Evolutionary conservation across 2,888 invertebrate genomes (phyloP), one percentile per base, ranked within the genome.

Genomic region (Nomada ruficornis): DNA sequence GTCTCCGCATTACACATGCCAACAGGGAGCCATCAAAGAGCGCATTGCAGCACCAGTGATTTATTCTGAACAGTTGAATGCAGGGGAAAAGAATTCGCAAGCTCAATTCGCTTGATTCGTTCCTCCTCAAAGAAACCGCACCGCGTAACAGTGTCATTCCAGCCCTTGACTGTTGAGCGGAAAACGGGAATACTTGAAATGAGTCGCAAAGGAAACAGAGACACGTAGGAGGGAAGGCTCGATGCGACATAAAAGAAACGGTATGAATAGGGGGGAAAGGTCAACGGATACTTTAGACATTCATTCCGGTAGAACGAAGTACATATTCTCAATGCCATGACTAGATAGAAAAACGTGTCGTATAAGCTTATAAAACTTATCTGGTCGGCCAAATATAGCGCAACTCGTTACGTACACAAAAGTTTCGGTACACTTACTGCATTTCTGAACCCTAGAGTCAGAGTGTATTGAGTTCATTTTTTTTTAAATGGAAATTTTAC

Each of bases 211-310:
- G 23, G 47, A 44, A 13, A 20, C 13, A 59, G 55, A n/a, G 52
- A 55, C 44, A 9, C 20, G 36, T 29, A 5, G 36, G 13, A 13
- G 23, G 18, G 62, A 62, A 42, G 23, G 15, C 36, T 26, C 47
- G 63, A 75, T 57, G 29, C 20, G 42, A 68, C 10, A 69, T 11
- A 50, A 57, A 72, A 42, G 70, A n/a, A 64, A n/a, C n/a, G 67
- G 47, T 29, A 23, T 5, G 47, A 29, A 23, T 44, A 29, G 50
- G 36, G 55, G 59, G 50, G 64, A 76, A 80, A 70, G 74, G 86
- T 85, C 86, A 83, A 86, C 80, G 68, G 86, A 75, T 83, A 29
- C 47, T 65, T 57, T 54, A 15, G 47, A 47, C 57, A 10, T 26
- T 11, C n/a, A 20, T 57, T 20, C 20, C 57, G 54, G 2, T 54